A percentile compares a stretch with the other conserved stretches of the same genome.
phyloP scores from a whole-genome alignment of 2,888 invertebrate species.

The Timandra comae region DNA sequence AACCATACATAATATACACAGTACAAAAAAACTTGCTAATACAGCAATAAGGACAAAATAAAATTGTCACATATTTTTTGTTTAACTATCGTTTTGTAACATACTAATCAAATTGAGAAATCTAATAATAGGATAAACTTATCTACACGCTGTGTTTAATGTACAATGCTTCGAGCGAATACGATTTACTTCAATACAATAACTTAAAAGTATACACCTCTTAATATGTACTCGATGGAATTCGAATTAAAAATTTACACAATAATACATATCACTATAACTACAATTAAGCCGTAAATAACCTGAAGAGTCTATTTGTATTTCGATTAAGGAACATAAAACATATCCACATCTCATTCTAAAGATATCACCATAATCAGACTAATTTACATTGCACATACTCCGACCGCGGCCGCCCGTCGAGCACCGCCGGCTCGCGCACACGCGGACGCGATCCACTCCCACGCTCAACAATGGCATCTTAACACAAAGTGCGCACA shows the following conservation, averaged over 20 bases:
- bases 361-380: conserved; percentile 73
- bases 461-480: conserved; percentile 53
- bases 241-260: conserved; percentile 75
- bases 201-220: conserved; percentile 75
- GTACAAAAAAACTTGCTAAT: conserved; percentile 85
- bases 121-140: conserved; percentile 73
- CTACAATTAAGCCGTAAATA: conserved; percentile 73
- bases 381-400: conserved; percentile 75
- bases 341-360: conserved; percentile 66
- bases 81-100: conserved; percentile 64
- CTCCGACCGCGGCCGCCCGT: conserved; percentile 48
- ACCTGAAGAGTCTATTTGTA: conserved; percentile 73
- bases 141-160: conserved; percentile 73
- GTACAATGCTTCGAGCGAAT: conserved; percentile 76
- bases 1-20: conserved; percentile 89
- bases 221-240: conserved; percentile 77
- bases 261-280: conserved; percentile 73
- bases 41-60: conserved; percentile 74
- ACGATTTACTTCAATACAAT: conserved; percentile 69
- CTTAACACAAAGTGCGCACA: conserved; percentile 55
- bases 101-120: conserved; percentile 72
- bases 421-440: conserved; percentile 48
- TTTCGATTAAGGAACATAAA: conserved; percentile 76
- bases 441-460: conserved; percentile 30
- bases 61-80: conserved; percentile 67